Base-by-base conservation (phyloP, 2,888 invertebrate species). In the Oscheius sp. region DNA sequence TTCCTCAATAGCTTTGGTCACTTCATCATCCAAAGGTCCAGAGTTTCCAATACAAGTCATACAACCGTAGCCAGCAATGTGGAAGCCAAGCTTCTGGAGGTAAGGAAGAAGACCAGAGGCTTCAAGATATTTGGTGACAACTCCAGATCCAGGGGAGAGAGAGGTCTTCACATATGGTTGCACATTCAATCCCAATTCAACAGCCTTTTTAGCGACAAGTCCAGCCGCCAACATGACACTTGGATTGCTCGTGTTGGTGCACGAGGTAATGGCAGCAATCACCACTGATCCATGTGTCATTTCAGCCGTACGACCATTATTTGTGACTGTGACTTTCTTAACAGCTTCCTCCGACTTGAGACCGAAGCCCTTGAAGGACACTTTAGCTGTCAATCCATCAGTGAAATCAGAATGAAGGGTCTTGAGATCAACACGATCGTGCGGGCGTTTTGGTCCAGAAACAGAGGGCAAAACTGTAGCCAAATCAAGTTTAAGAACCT, bases 21-120 rank as follows among this genome's bases (percentile, higher is more conserved):
- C 92, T 80, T 92, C 91, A 61, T 96, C 95, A 65, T 93, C 93
- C 0, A 98, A 91, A 0, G 96, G 95, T 0, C 97, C 97, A 4
- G 94, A 94, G 89, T 98, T 98, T 0, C 97, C 97, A 80, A 98
- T 98, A 87, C 98, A 98, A 0, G 97, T 97, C 96, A 96, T 97
- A 87, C 98, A 98, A 0, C 97, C 97, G 86, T 96, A 98, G n/a
- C 97, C 97, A 0, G 96, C 96, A 55, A 94, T 92, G 87, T 93
- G 91, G 87, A 97, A 98, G 6, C 89, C 89, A 78, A 72, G 79
- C 64, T 81, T 80, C 69, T 76, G 91, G 66, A 97, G 88, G 82
- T 92, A 92, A 0, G 94, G 93, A 17, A 94, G 91, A 1, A 97
- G 95, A 0, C 96, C 96, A 1, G 95, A 95, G 87, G 95, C 95